A percentile compares a stretch with the other conserved stretches of the same genome.
Evolutionary conservation across 1,140 invertebrate species (phyloP).

Genomic region (Lasaia peninsularis): DNA sequence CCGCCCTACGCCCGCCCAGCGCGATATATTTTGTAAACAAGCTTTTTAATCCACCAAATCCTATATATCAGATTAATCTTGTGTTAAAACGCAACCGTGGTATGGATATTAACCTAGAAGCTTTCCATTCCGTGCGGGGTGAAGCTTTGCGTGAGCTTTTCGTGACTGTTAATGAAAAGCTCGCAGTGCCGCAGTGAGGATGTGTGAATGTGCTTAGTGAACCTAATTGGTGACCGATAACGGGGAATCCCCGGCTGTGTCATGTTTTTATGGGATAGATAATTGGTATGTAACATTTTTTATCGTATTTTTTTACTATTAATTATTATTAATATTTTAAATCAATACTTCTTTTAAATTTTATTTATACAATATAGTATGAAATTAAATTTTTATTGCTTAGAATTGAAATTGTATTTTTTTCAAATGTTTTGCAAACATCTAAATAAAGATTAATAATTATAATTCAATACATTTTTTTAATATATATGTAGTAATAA

Average conservation of each 20-base stretch:
- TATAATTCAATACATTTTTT: too few species aligned
- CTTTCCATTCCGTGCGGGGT: not conserved
- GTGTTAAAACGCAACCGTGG: not conserved
- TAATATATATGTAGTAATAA: too few species aligned
- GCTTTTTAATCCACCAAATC: not conserved
- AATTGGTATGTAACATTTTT: not conserved
- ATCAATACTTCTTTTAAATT: too few species aligned
- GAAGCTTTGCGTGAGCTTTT: not conserved
- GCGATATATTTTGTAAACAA: constrained; percentile 3
- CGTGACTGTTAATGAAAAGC: not conserved
- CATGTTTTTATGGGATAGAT: not conserved
- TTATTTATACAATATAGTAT: too few species aligned
- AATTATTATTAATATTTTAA: too few species aligned
- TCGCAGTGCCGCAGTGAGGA: not conserved
- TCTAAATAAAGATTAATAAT: too few species aligned
- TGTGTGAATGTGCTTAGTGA: not conserved
- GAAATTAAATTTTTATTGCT: too few species aligned
- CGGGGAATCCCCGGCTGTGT: not conserved
- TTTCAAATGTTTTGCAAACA: too few species aligned
- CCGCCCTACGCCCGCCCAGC: constrained; percentile 1
- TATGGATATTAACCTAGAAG: not conserved
- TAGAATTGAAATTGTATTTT: too few species aligned
- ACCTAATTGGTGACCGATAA: not conserved
- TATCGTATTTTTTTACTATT: too few species aligned
- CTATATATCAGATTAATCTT: not conserved